Conservation (phyloP, 2,888 invertebrate species). For the Pegoplata infirma region DNA sequence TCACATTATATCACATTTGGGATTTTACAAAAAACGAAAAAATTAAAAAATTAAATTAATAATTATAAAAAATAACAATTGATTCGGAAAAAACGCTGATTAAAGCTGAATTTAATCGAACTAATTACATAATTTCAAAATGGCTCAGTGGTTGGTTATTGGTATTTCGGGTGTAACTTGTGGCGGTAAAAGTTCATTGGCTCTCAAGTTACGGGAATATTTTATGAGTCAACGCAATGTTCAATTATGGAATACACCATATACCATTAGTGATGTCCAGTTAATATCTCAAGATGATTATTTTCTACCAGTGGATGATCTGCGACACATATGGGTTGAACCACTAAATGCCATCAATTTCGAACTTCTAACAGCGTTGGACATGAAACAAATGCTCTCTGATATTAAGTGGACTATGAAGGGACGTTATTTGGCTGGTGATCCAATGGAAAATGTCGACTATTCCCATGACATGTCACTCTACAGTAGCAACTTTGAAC, state of each 20-base stretch:
- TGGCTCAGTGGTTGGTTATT: constrained; percentile 81
- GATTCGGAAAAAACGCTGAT: too few species aligned
- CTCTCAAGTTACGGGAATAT: constrained; percentile 79
- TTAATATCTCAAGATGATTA: constrained; percentile 88
- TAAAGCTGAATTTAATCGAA: too few species aligned
- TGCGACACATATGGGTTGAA: constrained; percentile 82
- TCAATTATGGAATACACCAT: constrained; percentile 73
- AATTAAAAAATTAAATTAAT: background rate
- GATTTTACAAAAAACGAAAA: constrained; percentile 63
- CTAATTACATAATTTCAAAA: constrained; percentile 67
- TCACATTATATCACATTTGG: constrained; percentile 81
- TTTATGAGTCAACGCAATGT: constrained; percentile 71
- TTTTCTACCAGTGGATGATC: constrained; percentile 83
- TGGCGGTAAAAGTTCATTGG: constrained; percentile 89
- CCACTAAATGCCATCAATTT: constrained; percentile 87
- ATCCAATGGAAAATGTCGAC: constrained; percentile 66
- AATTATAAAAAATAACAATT: background rate
- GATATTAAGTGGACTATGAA: constrained; percentile 79
- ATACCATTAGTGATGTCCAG: constrained; percentile 77
- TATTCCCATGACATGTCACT: constrained; percentile 63
- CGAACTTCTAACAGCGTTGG: constrained; percentile 84
- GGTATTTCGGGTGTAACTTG: constrained; percentile 90
- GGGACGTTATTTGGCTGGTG: constrained; percentile 68
- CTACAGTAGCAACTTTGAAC: constrained; percentile 68
- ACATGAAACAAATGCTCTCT: constrained; percentile 84